These are phyloP conservation scores for Pseudochirops cupreus DNA, from an alignment of 2,797 vertebrate species.

Conservation along the genomic window DNA sequence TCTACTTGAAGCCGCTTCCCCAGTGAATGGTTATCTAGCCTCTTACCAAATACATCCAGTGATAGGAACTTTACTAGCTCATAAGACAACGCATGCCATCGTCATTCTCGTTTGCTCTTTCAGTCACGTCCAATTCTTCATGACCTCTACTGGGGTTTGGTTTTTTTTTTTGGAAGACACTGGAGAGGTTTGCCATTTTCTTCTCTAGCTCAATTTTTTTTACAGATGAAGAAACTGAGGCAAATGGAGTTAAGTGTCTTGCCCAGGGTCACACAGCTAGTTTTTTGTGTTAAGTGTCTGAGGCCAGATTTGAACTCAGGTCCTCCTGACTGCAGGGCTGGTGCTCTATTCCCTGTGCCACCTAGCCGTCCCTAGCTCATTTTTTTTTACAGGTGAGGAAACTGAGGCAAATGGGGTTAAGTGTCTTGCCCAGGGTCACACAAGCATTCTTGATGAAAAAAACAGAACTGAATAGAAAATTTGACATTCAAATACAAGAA, in stretches of 20 bases:
- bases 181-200: background rate
- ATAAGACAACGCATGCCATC: background rate
- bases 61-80: background rate
- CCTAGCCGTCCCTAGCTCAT: background rate
- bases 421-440: too few species aligned
- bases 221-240: background rate
- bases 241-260: background rate
- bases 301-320: background rate
- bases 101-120: background rate
- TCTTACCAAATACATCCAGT: background rate
- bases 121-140: background rate
- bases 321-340: background rate
- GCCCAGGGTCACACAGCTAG: background rate
- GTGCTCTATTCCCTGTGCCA: background rate
- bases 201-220: background rate
- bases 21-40: background rate
- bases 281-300: background rate
- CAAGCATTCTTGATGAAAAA: too few species aligned
- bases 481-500: too few species aligned
- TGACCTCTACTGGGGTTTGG: background rate
- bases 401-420: background rate
- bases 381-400: background rate
- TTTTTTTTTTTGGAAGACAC: background rate
- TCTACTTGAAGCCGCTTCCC: background rate
- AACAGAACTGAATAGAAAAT: too few species aligned